Evolutionary conservation across 2,888 invertebrate species (phyloP), one percentile per base, ranked within the genome.

Genomic region (Biston stratarius): DNA sequence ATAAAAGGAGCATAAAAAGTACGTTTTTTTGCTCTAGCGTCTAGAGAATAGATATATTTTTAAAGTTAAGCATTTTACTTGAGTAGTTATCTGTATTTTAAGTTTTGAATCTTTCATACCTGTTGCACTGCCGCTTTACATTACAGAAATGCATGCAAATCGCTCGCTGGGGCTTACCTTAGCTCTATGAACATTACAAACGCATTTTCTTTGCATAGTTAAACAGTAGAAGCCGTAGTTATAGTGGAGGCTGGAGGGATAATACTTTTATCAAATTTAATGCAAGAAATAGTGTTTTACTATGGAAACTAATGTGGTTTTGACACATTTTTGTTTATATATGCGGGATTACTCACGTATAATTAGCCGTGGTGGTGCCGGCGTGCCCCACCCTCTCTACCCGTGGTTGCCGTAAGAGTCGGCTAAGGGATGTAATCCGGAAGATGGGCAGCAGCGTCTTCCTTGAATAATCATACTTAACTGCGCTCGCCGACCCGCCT

Each of bases 81-180:
- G 47, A 67, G 72, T 65, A 64, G 69, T 73, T 66, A 72, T 75
- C 72, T 74, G 70, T 75, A 59, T 63, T 59, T 64, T 53, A 60
- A 24, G 24, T 24, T 24, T 24, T 24, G 24, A 65, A 33, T 57
- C 33, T 58, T 55, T 61, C 63, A 70, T 74, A 81, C 83, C 76
- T 82, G 83, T 83, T 83, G 82, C 80, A 72, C 52, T 42, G 66
- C 59, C 55, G 62, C 70, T 70, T 77, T 78, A 77, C 74, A 80
- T 77, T 77, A 76, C 64, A 69, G 59, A 73, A 76, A 77, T 76
- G 79, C 74, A 78, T 69, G 67, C 60, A 62, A 64, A 53, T 63
- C 56, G 61, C 61, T 64, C 48, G 69, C 70, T 63, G 62, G 67
- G 71, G 38, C 49, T 51, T 63, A 48, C 59, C 52, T 57, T 57